Evolutionary conservation across 2,888 invertebrate species (phyloP).

Genomic region (Lithophane leautieri): DNA sequence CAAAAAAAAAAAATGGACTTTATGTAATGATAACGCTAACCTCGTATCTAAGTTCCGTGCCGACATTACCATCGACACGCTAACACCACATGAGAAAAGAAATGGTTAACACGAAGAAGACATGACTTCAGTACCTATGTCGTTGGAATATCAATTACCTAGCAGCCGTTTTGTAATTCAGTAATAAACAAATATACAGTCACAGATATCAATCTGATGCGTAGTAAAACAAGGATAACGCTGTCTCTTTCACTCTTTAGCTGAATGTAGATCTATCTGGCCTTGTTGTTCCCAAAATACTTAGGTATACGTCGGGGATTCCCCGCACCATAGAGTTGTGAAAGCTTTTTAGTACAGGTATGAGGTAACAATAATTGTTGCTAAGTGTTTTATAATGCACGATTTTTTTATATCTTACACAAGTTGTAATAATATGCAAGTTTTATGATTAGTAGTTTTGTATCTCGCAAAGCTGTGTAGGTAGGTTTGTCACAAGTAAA

Average conservation of each 20-base stretch:
- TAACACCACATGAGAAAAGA: too few species aligned
- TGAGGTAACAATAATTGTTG: neutral
- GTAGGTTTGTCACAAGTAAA: neutral
- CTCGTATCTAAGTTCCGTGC: neutral
- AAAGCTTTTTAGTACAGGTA: neutral
- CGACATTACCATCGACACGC: neutral
- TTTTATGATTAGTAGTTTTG: neutral
- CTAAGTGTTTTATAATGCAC: neutral
- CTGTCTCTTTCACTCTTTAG: slow-evolving; percentile 35
- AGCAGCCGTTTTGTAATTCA: neutral
- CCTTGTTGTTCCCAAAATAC: slow-evolving; percentile 30
- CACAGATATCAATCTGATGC: neutral
- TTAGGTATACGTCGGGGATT: slow-evolving; percentile 22
- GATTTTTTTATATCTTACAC: too few species aligned
- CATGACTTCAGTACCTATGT: neutral
- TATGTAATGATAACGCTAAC: neutral
- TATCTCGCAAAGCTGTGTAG: neutral
- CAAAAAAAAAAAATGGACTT: neutral
- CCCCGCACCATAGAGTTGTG: slow-evolving; percentile 36
- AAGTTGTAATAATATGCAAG: neutral
- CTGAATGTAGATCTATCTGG: slow-evolving; percentile 2
- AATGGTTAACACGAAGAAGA: neutral
- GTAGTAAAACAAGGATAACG: neutral
- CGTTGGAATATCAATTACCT: neutral
- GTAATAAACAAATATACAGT: neutral